A percentile compares a stretch with the other conserved stretches of the same genome.
Conservation (phyloP, 2,888 invertebrate species). For the Shargacucullia verbasci region DNA sequence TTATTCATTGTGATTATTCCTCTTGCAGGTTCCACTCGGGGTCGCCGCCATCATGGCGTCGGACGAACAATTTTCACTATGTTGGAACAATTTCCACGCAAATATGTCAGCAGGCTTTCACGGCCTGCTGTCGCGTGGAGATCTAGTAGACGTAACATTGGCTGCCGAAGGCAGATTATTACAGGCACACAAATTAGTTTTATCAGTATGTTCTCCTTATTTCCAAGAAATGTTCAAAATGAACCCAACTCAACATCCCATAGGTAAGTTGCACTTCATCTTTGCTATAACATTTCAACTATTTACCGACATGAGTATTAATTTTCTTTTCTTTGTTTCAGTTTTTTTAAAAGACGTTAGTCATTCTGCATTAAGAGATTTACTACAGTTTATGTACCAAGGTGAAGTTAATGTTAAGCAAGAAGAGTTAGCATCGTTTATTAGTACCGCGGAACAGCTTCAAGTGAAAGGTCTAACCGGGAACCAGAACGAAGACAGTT, state of each 20-base stretch:
- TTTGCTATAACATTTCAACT: too few species aligned
- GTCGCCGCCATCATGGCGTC: conserved; percentile 91
- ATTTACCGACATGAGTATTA: too few species aligned
- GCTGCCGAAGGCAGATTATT: conserved; percentile 92
- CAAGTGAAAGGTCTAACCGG: conserved; percentile 92
- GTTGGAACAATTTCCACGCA: conserved; percentile 93
- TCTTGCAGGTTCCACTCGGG: conserved; percentile 75
- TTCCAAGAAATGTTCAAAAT: conserved; percentile 93
- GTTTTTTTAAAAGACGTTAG: conserved; percentile 92
- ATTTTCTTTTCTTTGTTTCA: conserved; percentile 73
- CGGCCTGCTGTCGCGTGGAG: conserved; percentile 91
- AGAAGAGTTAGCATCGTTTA: conserved; percentile 92
- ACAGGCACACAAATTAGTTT: conserved; percentile 92
- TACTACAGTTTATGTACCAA: conserved; percentile 93
- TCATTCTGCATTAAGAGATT: conserved; percentile 91
- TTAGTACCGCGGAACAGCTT: conserved; percentile 92
- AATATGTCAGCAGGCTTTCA: conserved; percentile 93
- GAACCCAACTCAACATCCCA: conserved; percentile 91
- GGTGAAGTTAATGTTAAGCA: conserved; percentile 93
- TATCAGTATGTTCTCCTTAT: conserved; percentile 93
- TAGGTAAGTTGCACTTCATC: conserved; percentile 90
- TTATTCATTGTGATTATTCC: conserved; percentile 2
- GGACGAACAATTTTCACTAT: conserved; percentile 92
- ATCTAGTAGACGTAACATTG: conserved; percentile 92
- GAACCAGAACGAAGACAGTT: conserved; percentile 90